Evolutionary conservation across 2,113 vertebrate species (phyloP), one percentile per base, ranked within the genome.

Genomic region (Dicentrarchus labrax): DNA sequence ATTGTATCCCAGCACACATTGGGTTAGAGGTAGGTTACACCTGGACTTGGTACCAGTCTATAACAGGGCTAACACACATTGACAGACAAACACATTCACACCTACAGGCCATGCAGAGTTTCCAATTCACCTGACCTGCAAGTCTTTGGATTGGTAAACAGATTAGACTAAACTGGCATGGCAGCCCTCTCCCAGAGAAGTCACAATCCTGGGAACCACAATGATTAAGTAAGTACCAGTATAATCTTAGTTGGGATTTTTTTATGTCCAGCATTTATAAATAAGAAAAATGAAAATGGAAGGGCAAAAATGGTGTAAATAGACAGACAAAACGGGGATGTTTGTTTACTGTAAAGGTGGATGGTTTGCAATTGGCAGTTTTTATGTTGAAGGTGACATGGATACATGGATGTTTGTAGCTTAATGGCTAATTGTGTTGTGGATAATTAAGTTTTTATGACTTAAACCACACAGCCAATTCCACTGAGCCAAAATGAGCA

Each of bases 391-490:
- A 73, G 77, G 54, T 59, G 78, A 74, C 41, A 41, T 68, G 30
- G 24, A 10, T n/a, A 62, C 68, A 62, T 86, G 70, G 61, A 67
- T 81, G 45, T 78, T 70, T 66, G 50, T 61, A 30, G 62, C 69
- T 22, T 53, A 88, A 78, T 73, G 48, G 56, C n/a, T 59, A 30
- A 74, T 74, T 74, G 21, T 78, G 64, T 65, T 61, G 65, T 73
- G 69, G 77, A 51, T 84, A 78, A 88, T 87, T 66, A 72, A 5
- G 21, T 66, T 83, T 80, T 80, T 69, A 70, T 78, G 38, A 45
- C 60, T 71, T 17, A 76, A 75, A 72, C 84, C 41, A 43, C 57
- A 38, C 78, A 83, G 51, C 39, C 24, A 62, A 78, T 73, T 43
- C 56, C 41, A 61, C 36, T 48, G 53, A 83, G 48, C 48, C 21